Evolutionary conservation across 2,113 vertebrate species (phyloP).

Genomic region (Fregata magnificens): DNA sequence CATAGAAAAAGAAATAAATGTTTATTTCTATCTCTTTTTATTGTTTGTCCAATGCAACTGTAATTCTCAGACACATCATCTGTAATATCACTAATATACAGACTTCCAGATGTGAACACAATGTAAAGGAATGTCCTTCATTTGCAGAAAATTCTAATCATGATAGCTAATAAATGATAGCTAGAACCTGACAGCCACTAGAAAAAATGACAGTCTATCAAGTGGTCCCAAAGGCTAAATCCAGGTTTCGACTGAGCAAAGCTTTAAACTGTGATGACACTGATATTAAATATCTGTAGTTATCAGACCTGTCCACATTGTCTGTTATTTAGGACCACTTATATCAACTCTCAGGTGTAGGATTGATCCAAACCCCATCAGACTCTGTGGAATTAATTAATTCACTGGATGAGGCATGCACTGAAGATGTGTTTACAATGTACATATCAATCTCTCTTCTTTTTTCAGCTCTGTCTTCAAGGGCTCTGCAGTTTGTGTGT

Average conservation of each 20-base stretch:
- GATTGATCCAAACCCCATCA: neutral
- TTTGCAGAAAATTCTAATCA: neutral
- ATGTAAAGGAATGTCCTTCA: neutral
- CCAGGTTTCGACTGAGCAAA: neutral
- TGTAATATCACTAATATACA: neutral
- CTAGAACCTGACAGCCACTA: neutral
- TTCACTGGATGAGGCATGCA: neutral
- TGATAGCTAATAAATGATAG: neutral
- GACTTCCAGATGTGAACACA: neutral
- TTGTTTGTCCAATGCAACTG: neutral
- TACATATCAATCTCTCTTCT: neutral
- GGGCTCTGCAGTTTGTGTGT: conserved; percentile 96
- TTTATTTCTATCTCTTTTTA: neutral
- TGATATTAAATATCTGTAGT: neutral
- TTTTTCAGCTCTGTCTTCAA: conserved; percentile 91
- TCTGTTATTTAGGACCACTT: neutral
- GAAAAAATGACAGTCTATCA: neutral
- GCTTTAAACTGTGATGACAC: neutral
- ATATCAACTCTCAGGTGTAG: accelerated
- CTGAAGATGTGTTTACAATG: neutral
- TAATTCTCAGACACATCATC: neutral
- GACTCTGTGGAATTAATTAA: neutral
- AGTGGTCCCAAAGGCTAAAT: neutral
- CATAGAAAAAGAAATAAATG: neutral
- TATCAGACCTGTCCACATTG: neutral